Evolutionary conservation across 1,140 invertebrate species (phyloP).

Genomic region (Drosophila obscura): DNA sequence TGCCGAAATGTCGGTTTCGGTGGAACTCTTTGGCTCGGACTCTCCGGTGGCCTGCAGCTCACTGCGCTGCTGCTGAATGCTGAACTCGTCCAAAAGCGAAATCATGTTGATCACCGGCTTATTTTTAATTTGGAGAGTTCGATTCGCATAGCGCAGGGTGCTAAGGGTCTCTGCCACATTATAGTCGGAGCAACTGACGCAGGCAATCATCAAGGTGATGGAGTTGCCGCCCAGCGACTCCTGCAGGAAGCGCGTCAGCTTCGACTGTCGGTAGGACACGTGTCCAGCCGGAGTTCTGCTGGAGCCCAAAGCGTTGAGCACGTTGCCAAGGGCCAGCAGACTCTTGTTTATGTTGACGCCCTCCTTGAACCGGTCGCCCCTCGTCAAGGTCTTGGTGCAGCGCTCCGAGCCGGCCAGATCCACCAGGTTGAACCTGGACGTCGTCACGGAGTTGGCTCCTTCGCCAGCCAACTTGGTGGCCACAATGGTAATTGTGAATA

Average conservation of each 20-base stretch:
- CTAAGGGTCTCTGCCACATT: slow-evolving; percentile 95
- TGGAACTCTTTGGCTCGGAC: slow-evolving; percentile 34
- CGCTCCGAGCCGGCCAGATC: slow-evolving; percentile 97
- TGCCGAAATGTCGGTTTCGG: slow-evolving; percentile 22
- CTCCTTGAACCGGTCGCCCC: slow-evolving; percentile 89
- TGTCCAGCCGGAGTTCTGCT: slow-evolving; percentile 85
- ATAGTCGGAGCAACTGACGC: slow-evolving; percentile 94
- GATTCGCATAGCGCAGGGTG: slow-evolving; percentile 95
- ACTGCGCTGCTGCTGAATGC: slow-evolving; percentile 86
- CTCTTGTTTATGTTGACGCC: slow-evolving; percentile 91
- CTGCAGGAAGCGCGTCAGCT: slow-evolving; percentile 94
- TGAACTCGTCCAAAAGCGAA: slow-evolving; percentile 89
- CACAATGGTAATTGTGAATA: slow-evolving; percentile 93
- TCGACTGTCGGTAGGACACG: slow-evolving; percentile 95
- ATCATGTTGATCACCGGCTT: slow-evolving; percentile 96
- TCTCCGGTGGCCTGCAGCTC: slow-evolving; percentile 85
- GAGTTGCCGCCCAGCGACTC: slow-evolving; percentile 96
- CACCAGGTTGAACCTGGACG: slow-evolving; percentile 93
- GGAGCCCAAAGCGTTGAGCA: slow-evolving; percentile 93
- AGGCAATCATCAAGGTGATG: slow-evolving; percentile 96
- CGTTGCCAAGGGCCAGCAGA: slow-evolving; percentile 94
- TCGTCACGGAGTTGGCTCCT: slow-evolving; percentile 85
- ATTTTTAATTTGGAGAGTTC: slow-evolving; percentile 95
- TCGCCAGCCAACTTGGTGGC: slow-evolving; percentile 88
- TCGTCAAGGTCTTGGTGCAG: slow-evolving; percentile 95